These are phyloP conservation scores for Spheniscus humboldti DNA, from an alignment of 2,797 vertebrate species.

Conservation along the genomic window DNA sequence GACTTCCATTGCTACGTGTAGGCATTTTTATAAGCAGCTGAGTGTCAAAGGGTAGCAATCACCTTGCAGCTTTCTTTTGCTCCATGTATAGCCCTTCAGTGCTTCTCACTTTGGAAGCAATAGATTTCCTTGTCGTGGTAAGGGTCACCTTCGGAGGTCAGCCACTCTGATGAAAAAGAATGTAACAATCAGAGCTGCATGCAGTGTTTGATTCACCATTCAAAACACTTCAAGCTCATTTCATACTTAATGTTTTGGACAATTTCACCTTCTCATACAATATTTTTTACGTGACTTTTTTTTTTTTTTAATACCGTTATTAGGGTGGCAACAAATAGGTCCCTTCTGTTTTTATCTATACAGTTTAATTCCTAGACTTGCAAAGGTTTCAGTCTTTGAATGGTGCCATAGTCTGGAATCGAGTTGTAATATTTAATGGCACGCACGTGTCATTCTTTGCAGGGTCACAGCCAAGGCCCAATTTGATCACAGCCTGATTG, in stretches of 20 bases:
- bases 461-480: neutral
- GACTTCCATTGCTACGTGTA: neutral
- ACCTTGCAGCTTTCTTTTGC: neutral
- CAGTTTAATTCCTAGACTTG: neutral
- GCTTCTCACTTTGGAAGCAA: accelerated
- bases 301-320: neutral
- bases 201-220: neutral
- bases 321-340: neutral
- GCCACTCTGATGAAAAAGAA: neutral
- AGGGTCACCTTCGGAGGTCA: neutral
- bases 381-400: neutral
- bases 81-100: neutral
- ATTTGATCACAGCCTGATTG: neutral
- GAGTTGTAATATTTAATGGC: neutral
- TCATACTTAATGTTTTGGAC: neutral
- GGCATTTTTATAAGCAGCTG: neutral
- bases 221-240: neutral
- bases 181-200: neutral
- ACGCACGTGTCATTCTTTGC: accelerated
- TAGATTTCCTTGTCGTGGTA: neutral
- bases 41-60: neutral
- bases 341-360: neutral
- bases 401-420: neutral
- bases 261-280: neutral
- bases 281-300: neutral